Evolutionary conservation across 2,797 vertebrate species (phyloP), one percentile per base, ranked within the genome.

Genomic region (Pelobates cultripes): DNA sequence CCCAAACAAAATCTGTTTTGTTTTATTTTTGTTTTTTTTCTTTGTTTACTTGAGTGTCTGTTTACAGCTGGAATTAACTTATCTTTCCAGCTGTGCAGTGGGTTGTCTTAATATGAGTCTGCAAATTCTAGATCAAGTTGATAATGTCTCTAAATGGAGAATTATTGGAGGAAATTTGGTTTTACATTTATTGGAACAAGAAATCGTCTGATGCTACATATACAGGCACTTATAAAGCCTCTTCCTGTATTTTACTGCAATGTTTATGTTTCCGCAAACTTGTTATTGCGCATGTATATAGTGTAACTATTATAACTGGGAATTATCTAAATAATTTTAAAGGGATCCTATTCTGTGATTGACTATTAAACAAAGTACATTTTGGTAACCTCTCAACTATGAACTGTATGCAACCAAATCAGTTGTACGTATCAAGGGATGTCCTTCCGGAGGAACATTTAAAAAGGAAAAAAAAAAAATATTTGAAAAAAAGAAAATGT

Each of bases 221-320:
- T 40, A 77, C 9, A 6, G 69, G 43, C n/a, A 40, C 14, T 6
- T 40, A 64, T 14, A n/a, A 40, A 40, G 14, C 17, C 28, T 64
- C 71, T 73, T 75, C 57, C 73, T 47, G 9, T 51, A 47, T 42
- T 71, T 70, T 10, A 15, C 12, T 68, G 14, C 43, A 12, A 13
- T 42, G 60, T 61, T 17, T 15, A 4, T 15, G 7, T 12, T 42
- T 10, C 47, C 41, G 3, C 44, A 17, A 42, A 75, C 57, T 74
- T 70, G 66, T 70, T 66, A 45, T 45, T 51, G 10, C 60, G 17
- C 40, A 14, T 82, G 80, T 82, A 72, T 72, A 77, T 73, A 82
- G 45, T 82, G 69, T 82, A 72, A 66, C 45, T 77, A 53, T 28
- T 3, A 45, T 67, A 71, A 70, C 55, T 78, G 43, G 68, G 77